These are phyloP conservation scores for Fukomys damarensis DNA, from an alignment of 2,113 vertebrate species.

Conservation along the genomic window DNA sequence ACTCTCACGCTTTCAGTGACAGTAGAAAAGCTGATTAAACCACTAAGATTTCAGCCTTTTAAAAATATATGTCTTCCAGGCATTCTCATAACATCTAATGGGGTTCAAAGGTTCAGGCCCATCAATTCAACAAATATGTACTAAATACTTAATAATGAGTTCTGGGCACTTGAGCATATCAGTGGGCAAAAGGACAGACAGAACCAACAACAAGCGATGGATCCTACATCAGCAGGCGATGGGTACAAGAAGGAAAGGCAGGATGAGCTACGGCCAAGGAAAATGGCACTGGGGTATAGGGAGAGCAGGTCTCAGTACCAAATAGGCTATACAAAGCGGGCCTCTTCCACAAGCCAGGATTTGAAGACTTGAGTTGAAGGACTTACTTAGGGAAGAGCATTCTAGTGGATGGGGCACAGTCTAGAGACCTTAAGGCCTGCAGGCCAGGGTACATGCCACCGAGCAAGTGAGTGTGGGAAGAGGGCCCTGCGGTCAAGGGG, in stretches of 20 bases:
- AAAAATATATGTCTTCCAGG: neutral
- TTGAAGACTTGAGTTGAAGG: neutral
- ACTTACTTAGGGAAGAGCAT: neutral
- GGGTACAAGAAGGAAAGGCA: neutral
- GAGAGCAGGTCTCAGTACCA: neutral
- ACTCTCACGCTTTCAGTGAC: neutral
- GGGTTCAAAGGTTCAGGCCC: neutral
- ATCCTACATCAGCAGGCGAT: neutral
- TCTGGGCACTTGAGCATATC: neutral
- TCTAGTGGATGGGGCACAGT: neutral
- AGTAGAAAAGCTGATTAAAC: neutral
- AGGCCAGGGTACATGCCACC: too few species aligned
- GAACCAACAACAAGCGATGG: neutral
- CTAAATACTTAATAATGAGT: neutral
- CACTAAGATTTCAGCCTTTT: neutral
- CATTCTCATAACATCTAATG: neutral
- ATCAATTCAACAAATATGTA: neutral
- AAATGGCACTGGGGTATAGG: neutral
- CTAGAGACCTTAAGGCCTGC: neutral
- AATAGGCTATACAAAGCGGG: neutral
- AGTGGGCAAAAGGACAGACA: neutral
- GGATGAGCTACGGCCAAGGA: neutral
- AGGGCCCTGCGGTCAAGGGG: neutral
- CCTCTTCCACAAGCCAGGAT: neutral
- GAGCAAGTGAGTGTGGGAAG: neutral